Evolutionary conservation across 2,113 vertebrate species (phyloP).

Genomic region (Pandion haliaetus): DNA sequence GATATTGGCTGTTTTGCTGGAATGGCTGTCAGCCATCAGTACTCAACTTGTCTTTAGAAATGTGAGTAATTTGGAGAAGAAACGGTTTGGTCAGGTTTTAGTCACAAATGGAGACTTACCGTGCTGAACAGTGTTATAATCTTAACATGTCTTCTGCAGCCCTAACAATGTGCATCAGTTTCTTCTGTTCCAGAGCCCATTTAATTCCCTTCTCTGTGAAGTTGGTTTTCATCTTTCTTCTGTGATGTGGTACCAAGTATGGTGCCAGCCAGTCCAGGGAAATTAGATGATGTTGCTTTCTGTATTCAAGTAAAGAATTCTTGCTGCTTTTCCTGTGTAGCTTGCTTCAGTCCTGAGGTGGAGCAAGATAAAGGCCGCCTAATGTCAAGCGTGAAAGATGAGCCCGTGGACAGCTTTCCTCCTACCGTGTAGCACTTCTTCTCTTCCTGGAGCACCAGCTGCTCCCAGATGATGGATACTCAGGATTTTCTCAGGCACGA

Average conservation of each 20-base stretch:
- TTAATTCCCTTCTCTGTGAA: conserved; percentile 33
- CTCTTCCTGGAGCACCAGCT: conserved; percentile 59
- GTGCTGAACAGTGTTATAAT: conserved; percentile 52
- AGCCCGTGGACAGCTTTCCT: conserved; percentile 1
- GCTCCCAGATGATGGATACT: conserved; percentile 67
- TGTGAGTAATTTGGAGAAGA: conserved; percentile 38
- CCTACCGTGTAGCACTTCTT: conserved; percentile 31
- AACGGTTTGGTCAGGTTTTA: conserved; percentile 10
- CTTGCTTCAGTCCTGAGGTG: background rate
- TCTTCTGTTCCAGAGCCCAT: conserved; percentile 22
- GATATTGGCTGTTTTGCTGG: background rate
- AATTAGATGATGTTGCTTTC: conserved; percentile 24
- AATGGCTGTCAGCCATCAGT: background rate
- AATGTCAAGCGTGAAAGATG: conserved; percentile 4
- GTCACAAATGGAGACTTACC: conserved; percentile 2
- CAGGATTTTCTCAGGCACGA: conserved; percentile 76
- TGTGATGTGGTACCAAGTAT: background rate
- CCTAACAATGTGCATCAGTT: conserved; percentile 33
- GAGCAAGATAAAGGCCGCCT: background rate
- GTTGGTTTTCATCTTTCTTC: conserved; percentile 40
- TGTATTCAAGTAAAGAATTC: conserved; percentile 42
- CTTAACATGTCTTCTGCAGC: conserved; percentile 49
- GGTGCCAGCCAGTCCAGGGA: conserved; percentile 16
- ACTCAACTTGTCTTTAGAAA: conserved; percentile 6
- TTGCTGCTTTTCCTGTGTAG: conserved; percentile 18